These are phyloP conservation scores for Pangasius macronema DNA, from an alignment of 2,797 vertebrate genomes.

Conservation along the genomic window DNA sequence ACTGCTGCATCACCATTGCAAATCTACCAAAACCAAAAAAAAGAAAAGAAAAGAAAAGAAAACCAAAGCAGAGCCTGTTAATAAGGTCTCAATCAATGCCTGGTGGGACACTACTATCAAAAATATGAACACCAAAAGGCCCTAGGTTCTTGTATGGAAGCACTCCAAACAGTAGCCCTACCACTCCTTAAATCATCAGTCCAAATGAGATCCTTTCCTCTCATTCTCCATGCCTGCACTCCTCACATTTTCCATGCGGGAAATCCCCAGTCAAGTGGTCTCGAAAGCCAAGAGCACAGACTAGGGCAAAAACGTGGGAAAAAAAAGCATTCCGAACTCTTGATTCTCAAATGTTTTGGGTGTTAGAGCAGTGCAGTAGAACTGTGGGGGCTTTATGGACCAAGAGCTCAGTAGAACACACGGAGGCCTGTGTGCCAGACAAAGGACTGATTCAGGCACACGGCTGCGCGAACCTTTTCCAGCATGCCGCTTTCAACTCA, in stretches of 20 bases:
- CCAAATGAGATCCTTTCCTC: slow-evolving; percentile 1
- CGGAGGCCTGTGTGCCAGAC: slow-evolving; percentile 68
- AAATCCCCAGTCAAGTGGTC: slow-evolving; percentile 59
- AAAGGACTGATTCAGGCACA: slow-evolving; percentile 78
- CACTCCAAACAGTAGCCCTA: slow-evolving; percentile 41
- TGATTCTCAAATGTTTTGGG: slow-evolving; percentile 72
- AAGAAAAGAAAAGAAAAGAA: neutral
- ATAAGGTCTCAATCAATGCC: neutral
- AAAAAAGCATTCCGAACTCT: slow-evolving; percentile 65
- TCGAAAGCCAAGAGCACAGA: slow-evolving; percentile 46
- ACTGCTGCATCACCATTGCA: neutral
- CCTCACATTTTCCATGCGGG: slow-evolving; percentile 61
- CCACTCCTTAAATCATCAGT: neutral
- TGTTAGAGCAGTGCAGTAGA: slow-evolving; percentile 68
- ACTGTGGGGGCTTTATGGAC: slow-evolving; percentile 79
- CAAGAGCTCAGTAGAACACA: slow-evolving; percentile 63
- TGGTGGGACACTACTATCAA: neutral
- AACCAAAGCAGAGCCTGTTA: slow-evolving; percentile 19
- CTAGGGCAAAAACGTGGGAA: slow-evolving; percentile 36
- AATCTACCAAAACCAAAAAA: neutral
- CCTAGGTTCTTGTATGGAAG: neutral
- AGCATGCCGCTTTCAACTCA: slow-evolving; percentile 62
- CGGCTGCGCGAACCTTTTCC: slow-evolving; percentile 46
- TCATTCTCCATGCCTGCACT: slow-evolving; percentile 45
- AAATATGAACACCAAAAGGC: slow-evolving; percentile 66